Evolutionary conservation across 2,888 invertebrate species (phyloP).

Genomic region (Archaeoteleia sp.): DNA sequence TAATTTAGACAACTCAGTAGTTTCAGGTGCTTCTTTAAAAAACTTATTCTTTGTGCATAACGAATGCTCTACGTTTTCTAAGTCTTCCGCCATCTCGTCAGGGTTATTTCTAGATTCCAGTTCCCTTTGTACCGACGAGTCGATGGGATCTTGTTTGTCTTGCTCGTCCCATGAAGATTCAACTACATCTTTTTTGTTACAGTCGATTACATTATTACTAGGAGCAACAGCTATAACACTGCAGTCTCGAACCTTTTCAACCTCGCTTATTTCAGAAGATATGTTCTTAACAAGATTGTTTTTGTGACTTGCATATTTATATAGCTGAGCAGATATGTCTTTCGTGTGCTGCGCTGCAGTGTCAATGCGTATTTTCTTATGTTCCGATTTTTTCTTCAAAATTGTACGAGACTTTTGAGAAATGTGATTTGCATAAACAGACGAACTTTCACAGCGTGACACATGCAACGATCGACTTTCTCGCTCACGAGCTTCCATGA

Average conservation of each 20-base stretch:
- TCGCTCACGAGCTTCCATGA: slow-evolving; percentile 65
- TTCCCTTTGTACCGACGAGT: too few species aligned
- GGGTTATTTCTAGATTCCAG: too few species aligned
- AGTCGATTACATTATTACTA: slow-evolving; percentile 15
- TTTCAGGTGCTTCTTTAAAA: slow-evolving; percentile 9
- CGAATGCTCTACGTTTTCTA: slow-evolving; percentile 10
- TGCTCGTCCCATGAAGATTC: slow-evolving; percentile 9
- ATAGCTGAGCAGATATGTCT: slow-evolving; percentile 1
- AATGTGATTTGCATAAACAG: slow-evolving; percentile 16
- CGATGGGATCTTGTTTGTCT: background rate
- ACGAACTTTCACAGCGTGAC: slow-evolving; percentile 5
- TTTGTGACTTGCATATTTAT: slow-evolving; percentile 19
- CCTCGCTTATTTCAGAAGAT: slow-evolving; percentile 29
- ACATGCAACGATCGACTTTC: slow-evolving; percentile 45
- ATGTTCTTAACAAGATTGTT: slow-evolving; percentile 9
- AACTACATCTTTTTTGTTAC: background rate
- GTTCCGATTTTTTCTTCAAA: slow-evolving; percentile 32
- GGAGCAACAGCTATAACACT: slow-evolving; percentile 48
- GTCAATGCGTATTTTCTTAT: slow-evolving; percentile 24
- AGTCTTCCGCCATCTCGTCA: slow-evolving; percentile 1
- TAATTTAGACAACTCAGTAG: background rate
- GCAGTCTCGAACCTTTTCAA: slow-evolving; percentile 41
- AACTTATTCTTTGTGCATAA: background rate
- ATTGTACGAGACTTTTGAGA: slow-evolving; percentile 1
- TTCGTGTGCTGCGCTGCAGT: too few species aligned